Base-by-base conservation (phyloP, 2,113 vertebrate genomes). In the Vireo altiloquus region DNA sequence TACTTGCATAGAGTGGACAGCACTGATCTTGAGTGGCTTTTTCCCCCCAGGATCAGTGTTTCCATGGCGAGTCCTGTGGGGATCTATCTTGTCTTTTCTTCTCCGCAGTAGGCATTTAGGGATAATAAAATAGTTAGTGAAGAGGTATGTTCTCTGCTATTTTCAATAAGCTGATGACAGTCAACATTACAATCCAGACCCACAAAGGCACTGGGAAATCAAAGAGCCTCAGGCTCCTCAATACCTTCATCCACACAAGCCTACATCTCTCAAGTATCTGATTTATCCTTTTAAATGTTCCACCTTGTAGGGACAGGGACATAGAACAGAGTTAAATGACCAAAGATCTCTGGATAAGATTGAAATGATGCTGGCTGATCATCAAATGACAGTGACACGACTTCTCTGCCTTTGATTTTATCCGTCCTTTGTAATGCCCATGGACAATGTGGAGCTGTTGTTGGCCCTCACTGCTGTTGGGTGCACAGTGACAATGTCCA, bases 1-100 rank as follows among this genome's bases (percentile, higher is more conserved):
- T 79, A 57, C 64, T 93, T 82, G 44, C 10, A 0, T 8, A 64
- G 95, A 94, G 83, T 90, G 88, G 94, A 65, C 88, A 92, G 88
- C 82, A 64, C 69, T 91, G 93, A 92, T 93, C 64, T 93, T 87
- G 88, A 94, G 92, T 87, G 80, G 77, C 72, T 95, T 93, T 84
- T 81, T 6, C 49, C 50, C 76, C 60, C 20, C 69, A 87, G 80
- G 80, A 95, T 71, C 92, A 89, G 82, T 82, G 92, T 96, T 96
- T 94, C 95, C 92, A 92, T 81, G 80, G 88, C 9, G 3, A 96
- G 94, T 95, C 72, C 85, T 87, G 82, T 46, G 61, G 65, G 57
- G 82, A 87, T 78, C 90, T 93, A 25, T 75, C 75, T 81, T 42
- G 49, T 90, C 82, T 93, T 95, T 94, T 93, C 90, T 94, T 90